phyloP scores from a whole-genome alignment of 2,113 vertebrate genomes.

The Microcebus griseorufus region DNA sequence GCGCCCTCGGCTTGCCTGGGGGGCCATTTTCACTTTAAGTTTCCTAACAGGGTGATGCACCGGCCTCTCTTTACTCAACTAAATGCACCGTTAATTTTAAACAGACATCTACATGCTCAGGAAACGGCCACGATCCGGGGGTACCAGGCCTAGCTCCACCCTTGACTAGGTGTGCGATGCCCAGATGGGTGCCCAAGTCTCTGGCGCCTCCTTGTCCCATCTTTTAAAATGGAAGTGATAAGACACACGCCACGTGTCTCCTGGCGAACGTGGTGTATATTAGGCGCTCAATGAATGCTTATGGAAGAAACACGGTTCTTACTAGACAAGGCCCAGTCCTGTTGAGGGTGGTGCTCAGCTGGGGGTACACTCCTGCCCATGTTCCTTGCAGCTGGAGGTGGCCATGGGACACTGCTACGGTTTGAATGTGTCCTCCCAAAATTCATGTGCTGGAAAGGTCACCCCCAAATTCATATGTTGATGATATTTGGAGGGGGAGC shows the following conservation, averaged over 20 bases:
- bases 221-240: neutral
- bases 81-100: neutral
- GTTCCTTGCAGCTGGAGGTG: neutral
- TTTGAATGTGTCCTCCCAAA: neutral
- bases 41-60: neutral
- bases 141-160: neutral
- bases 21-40: constrained; percentile 47
- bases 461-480: neutral
- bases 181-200: neutral
- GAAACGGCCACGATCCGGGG: neutral
- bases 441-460: neutral
- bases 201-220: neutral
- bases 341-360: neutral
- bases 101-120: neutral
- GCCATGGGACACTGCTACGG: neutral
- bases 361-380: neutral
- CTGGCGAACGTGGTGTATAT: neutral
- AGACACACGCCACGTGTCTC: neutral
- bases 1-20: neutral
- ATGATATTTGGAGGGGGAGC: neutral
- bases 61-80: neutral
- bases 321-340: neutral
- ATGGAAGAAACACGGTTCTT: neutral
- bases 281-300: neutral
- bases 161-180: neutral